These are phyloP conservation scores for Muricea muricata DNA, from an alignment of 92 coral and sea anemone genomes.

Conservation along the genomic window DNA sequence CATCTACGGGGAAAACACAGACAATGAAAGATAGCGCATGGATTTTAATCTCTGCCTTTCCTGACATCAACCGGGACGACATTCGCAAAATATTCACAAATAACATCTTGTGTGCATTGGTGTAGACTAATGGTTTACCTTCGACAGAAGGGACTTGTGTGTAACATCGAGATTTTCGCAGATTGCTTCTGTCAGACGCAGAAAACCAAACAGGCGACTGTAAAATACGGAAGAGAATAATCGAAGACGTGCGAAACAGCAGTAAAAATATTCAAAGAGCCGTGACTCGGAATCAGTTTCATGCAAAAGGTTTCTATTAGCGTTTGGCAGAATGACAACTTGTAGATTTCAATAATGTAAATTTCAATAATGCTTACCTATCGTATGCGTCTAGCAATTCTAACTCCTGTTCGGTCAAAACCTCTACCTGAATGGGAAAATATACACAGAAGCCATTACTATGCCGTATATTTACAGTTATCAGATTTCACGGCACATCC, in stretches of 20 bases:
- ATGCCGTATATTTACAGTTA: slow-evolving; percentile 23
- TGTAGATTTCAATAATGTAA: slow-evolving; percentile 13
- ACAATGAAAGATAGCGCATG: background rate
- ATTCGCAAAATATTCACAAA: background rate
- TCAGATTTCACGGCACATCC: slow-evolving; percentile 31
- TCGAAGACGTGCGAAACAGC: background rate
- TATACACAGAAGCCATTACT: background rate
- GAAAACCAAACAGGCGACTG: slow-evolving; percentile 98
- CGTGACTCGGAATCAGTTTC: slow-evolving; percentile 28
- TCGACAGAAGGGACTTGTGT: slow-evolving; percentile 86
- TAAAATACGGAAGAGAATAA: slow-evolving; percentile 41
- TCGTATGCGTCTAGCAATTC: slow-evolving; percentile 95
- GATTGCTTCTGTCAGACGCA: slow-evolving; percentile 95
- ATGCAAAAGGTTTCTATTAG: slow-evolving; percentile 40
- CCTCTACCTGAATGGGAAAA: slow-evolving; percentile 78
- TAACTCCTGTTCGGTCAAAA: slow-evolving; percentile 99
- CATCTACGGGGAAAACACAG: background rate
- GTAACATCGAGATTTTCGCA: slow-evolving; percentile 84
- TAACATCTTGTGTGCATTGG: background rate
- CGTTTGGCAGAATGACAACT: slow-evolving; percentile 46
- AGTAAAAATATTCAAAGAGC: background rate
- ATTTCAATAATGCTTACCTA: slow-evolving; percentile 74
- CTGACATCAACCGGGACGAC: too few relatives aligned
- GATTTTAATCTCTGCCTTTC: background rate
- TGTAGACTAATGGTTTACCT: slow-evolving; percentile 68